Conservation (phyloP, 1,140 invertebrate species). For the Saccostrea cuccullata region DNA sequence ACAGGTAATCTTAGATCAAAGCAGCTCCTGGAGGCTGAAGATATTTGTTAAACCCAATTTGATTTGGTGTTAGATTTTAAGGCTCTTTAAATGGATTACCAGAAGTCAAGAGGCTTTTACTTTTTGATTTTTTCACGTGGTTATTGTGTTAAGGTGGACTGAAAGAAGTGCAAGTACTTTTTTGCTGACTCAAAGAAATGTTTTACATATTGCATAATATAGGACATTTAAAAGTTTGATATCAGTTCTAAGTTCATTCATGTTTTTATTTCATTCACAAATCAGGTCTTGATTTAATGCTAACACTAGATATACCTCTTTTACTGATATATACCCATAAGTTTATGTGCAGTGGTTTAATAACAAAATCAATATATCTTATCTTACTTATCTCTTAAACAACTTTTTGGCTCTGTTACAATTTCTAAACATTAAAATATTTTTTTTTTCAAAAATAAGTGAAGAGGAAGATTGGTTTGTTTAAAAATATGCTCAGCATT, state of each 20-base stretch:
- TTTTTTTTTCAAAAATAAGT: neutral
- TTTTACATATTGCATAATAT: constrained; percentile 2
- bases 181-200: constrained; percentile 16
- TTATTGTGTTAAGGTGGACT: neutral
- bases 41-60: neutral
- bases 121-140: constrained; percentile 12
- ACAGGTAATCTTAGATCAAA: neutral
- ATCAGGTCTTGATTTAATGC: neutral
- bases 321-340: neutral
- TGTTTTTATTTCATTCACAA: constrained; percentile 26
- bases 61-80: constrained; percentile 15
- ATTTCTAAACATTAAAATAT: neutral
- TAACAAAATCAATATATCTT: constrained; percentile 35
- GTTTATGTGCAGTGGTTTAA: neutral
- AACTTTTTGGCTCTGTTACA: constrained; percentile 13
- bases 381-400: constrained; percentile 4
- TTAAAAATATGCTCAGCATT: constrained; percentile 15
- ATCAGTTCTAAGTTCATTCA: neutral
- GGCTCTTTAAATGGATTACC: constrained; percentile 15
- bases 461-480: constrained; percentile 19
- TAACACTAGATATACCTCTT: neutral
- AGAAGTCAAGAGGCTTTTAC: constrained; percentile 25
- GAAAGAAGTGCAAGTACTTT: neutral
- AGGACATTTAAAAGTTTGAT: constrained; percentile 25
- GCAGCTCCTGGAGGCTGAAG: constrained; percentile 9